Base-by-base conservation (phyloP, 2,888 invertebrate genomes). In the Latheticus oryzae region DNA sequence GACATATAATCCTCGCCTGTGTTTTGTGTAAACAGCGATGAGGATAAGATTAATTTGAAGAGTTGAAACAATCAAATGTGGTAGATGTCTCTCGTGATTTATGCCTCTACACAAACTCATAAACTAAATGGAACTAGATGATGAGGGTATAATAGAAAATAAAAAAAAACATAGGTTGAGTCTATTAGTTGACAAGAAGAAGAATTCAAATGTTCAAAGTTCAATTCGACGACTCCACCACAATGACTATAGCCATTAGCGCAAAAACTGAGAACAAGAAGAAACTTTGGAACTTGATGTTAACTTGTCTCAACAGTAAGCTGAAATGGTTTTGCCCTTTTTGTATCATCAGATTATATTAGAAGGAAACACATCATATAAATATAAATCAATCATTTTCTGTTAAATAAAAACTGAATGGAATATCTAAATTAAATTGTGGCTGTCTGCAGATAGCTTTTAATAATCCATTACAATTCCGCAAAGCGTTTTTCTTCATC, bases 31-130 rank as follows among this genome's bases (percentile, higher is more conserved):
- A 40, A 13, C 19, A 8, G 4, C 13, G 21, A 19, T 33, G 12
- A 35, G 11, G 35, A 28, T 26, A 48, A 35, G 48, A 48, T 48
- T 48, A 48, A 48, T 48, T 48, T 23, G 24, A 13, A 11, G 47
- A 8, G 19, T 32, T 17, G 32, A 35, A 37, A 23, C 48, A 48
- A 24, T 47, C 47, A 47, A 32, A 23, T 35, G 12, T 12, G 23
- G 23, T 30, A 5, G 12, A 24, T 40, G 40, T 40, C 13, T 11
- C 24, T 11, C 9, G 35, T 50, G 50, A 50, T 50, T 37, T 38
- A 38, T 38, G 26, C 4, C 15, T 3, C 26, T 16, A 28, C 15
- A 16, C 16, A 38, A 38, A 16, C 8, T 26, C 42, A 26, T 43
- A 43, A 43, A 43, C 8, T 16, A 23, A 43, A 43, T 43, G 17